phyloP scores from a whole-genome alignment of 1,140 invertebrate genomes.

The Doryteuthis pealeii region DNA sequence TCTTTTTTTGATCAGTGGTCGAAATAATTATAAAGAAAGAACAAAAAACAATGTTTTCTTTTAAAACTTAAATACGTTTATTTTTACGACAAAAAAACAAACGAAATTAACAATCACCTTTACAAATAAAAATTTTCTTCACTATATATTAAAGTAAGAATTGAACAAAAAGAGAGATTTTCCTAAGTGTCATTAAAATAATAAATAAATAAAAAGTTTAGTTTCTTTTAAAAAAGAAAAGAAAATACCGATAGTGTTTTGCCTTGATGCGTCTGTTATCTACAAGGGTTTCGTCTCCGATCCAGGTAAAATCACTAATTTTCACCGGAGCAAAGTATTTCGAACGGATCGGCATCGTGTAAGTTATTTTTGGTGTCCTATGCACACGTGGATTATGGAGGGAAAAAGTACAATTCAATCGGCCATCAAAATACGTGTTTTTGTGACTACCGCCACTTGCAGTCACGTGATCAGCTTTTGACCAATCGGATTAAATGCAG shows the following conservation, averaged over 20 bases:
- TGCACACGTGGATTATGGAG: background rate
- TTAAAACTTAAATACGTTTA: too few species aligned
- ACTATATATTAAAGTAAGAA: too few species aligned
- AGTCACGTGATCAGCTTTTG: background rate
- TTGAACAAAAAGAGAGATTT: too few species aligned
- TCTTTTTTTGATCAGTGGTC: too few species aligned
- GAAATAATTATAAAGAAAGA: too few species aligned
- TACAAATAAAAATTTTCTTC: too few species aligned
- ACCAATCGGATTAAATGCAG: background rate
- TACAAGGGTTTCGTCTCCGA: slow-evolving; percentile 17
- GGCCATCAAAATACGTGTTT: background rate
- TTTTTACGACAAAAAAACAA: too few species aligned
- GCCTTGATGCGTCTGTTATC: slow-evolving; percentile 13
- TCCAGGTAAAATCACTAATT: slow-evolving; percentile 18
- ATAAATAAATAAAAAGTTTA: background rate
- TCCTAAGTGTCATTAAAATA: background rate
- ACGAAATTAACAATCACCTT: too few species aligned
- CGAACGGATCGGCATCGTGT: slow-evolving; percentile 7
- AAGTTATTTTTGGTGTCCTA: background rate
- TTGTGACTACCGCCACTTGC: background rate
- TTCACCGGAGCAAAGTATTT: slow-evolving; percentile 19
- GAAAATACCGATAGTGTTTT: slow-evolving; percentile 31
- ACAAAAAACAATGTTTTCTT: too few species aligned
- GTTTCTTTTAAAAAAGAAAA: background rate
- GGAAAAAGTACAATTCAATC: background rate